Evolutionary conservation across 1,140 invertebrate species (phyloP), one percentile per base, ranked within the genome.

Genomic region (Zelostemma sp.): DNA sequence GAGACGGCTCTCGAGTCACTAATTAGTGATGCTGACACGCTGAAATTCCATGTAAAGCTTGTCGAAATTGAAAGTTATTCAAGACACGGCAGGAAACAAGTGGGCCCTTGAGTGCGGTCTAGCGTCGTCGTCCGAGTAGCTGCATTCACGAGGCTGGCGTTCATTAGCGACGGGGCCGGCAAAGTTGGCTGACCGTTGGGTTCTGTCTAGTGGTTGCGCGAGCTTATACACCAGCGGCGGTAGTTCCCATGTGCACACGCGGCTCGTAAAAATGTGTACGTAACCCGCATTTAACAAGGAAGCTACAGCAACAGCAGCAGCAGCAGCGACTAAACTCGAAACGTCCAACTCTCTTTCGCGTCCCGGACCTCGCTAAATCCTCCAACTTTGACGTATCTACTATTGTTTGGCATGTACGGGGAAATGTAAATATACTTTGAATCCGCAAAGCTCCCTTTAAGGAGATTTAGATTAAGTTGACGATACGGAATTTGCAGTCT

Each of bases 241-340:
- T n/a, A n/a, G n/a, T n/a, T n/a, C n/a, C n/a, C n/a, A 38, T 6
- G 46, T 40, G 45, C 35, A 58, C 48, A 63, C 38, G n/a, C 41
- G 15, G 17, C 8, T 11, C 14, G 56, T 35, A 60, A 63, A 63
- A 61, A 64, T 57, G 47, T 60, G n/a, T n/a, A n/a, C n/a, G n/a
- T n/a, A n/a, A n/a, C 14, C 46, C 45, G 19, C 41, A 56, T 55
- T 62, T 41, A 56, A 59, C 59, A 66, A 56, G 58, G 51, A 57
- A 48, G 31, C 46, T n/a, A n/a, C n/a, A n/a, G n/a, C n/a, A n/a
- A n/a, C n/a, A n/a, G n/a, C n/a, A 65, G 49, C 68, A 54, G 68
- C 68, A 68, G 67, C 43, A 66, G 63, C 74, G 72, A 71, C 78
- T 79, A 77, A 82, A 81, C 74, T 80, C 75, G 70, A 80, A 79